Percentiles rank a stretch among this genome's conserved stretches.
phyloP scores from a whole-genome alignment of 2,888 invertebrate genomes.

The Drosophila ochracea region DNA sequence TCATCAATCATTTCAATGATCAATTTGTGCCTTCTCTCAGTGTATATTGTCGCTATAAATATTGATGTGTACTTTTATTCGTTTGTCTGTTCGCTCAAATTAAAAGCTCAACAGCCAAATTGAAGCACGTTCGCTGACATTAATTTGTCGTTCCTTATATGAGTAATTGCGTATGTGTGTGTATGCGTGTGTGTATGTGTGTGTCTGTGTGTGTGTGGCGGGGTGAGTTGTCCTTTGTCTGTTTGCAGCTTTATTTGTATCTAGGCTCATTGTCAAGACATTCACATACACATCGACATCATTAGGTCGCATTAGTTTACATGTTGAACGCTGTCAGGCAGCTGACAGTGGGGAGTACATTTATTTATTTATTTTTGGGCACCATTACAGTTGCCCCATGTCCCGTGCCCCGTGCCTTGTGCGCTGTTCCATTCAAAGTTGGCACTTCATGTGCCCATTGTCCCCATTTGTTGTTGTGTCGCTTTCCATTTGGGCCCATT shows the following conservation, averaged over 20 bases:
- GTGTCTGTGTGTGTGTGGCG: neutral
- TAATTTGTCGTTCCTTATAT: conserved; percentile 62
- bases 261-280: conserved; percentile 36
- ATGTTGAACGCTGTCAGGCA: conserved; percentile 60
- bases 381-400: conserved; percentile 13
- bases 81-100: conserved; percentile 36
- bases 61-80: conserved; percentile 14
- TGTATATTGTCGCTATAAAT: conserved; percentile 33
- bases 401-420: neutral
- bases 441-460: neutral
- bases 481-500: conserved; percentile 26
- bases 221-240: conserved; percentile 5
- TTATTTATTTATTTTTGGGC: conserved; percentile 9
- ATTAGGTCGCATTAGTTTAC: conserved; percentile 68
- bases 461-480: neutral
- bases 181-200: neutral
- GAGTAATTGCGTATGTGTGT: conserved; percentile 48
- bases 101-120: conserved; percentile 65
- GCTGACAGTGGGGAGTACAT: conserved; percentile 23
- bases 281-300: conserved; percentile 41
- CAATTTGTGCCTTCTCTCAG: conserved; percentile 1
- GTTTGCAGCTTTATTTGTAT: conserved; percentile 22
- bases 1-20: conserved; percentile 12
- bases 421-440: neutral
- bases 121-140: conserved; percentile 68